These are phyloP conservation scores for Endomychus coccineus DNA, from an alignment of 2,888 invertebrate genomes.

Conservation along the genomic window DNA sequence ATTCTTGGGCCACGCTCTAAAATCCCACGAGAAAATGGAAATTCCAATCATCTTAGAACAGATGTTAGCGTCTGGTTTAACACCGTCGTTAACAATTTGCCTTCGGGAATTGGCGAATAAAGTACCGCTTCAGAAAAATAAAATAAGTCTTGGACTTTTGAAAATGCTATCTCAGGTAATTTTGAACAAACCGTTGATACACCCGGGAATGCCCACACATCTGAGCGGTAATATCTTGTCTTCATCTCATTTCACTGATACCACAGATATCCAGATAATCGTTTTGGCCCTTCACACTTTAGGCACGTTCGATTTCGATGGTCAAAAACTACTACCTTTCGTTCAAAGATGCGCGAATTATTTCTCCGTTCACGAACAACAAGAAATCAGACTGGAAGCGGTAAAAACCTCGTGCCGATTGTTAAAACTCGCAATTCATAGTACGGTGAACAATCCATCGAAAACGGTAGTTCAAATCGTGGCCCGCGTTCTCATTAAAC, in stretches of 20 bases:
- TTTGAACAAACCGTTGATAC: conserved; percentile 77
- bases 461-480: conserved; percentile 83
- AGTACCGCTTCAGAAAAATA: conserved; percentile 75
- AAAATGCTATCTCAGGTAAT: conserved; percentile 86
- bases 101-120: conserved; percentile 82
- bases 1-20: conserved; percentile 77
- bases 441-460: conserved; percentile 56
- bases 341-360: conserved; percentile 88
- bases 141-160: conserved; percentile 88
- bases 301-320: conserved; percentile 80
- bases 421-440: conserved; percentile 70
- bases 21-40: conserved; percentile 66
- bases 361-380: conserved; percentile 83
- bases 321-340: conserved; percentile 84
- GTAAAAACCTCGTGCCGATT: conserved; percentile 90
- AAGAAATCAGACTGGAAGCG: conserved; percentile 87
- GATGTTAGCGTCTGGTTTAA: conserved; percentile 88
- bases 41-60: conserved; percentile 80
- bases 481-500: conserved; percentile 82
- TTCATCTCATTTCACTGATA: conserved; percentile 48
- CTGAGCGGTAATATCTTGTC: conserved; percentile 45
- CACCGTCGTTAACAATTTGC: conserved; percentile 84
- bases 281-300: conserved; percentile 89
- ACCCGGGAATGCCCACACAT: conserved; percentile 71
- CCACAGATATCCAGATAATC: conserved; percentile 69